Base-by-base conservation (phyloP, 2,888 invertebrate genomes). In the Chrysopilus asiliformis region DNA sequence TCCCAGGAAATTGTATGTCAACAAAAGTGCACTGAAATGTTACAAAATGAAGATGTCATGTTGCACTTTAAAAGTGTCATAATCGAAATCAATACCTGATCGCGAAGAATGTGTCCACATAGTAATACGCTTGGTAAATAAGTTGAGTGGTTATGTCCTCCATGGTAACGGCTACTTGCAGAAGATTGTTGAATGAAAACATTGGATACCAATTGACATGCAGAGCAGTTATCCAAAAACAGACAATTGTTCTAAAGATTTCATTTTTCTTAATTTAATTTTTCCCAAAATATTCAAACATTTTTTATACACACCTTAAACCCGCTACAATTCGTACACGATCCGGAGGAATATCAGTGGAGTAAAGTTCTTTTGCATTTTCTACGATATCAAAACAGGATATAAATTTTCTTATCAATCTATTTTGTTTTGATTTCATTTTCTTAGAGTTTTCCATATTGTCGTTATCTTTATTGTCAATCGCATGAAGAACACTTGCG, bases 1-100 rank as follows among this genome's bases (percentile, higher is more conserved):
- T 20, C 16, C 24, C 8, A 41, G 22, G 12, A 41, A 38, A 29
- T 41, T 41, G 17, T 16, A 35, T n/a, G 30, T 31, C n/a, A 38
- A 22, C 12, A 41, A 25, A 17, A 35, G 30, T 4, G 31, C 38
- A 25, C 38, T 38, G 15, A 27, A 34, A 16, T 13, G 9, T 20
- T 27, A 22, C 10, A 8, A 8, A n/a, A 10, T 22, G 7, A 22
- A 22, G 7, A 8, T 22, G 10, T 22, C 22, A 22, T 22, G 22
- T 22, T 22, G 7, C 10, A 10, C 22, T 22, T 8, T 8, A 22
- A 10, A 8, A 22, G 10, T 22, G 10, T 22, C 10, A 22, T 10
- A 22, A 22, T 19, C 7, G 9, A n/a, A 16, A 13, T n/a, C 17
- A 2, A 17, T 29, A 38, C 38, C 38, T 38, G 8, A 38, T 33